Conservation (phyloP, 2,888 invertebrate genomes). For the Morpho deidamia region DNA sequence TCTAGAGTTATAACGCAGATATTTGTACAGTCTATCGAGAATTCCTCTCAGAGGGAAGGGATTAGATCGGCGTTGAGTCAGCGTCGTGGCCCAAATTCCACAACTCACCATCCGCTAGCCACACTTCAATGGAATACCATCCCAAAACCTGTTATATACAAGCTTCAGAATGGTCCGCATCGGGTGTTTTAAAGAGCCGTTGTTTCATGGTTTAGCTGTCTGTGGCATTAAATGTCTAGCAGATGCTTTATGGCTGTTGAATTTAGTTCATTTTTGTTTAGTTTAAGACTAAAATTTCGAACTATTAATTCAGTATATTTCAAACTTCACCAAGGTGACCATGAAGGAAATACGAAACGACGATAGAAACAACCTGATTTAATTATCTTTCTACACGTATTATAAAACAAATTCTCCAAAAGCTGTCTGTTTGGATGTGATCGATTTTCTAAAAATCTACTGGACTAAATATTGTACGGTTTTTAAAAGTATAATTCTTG, state of each 20-base stretch:
- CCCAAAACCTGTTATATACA: conserved; percentile 33
- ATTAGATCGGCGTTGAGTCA: conserved; percentile 71
- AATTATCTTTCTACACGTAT: no score
- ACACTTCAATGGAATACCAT: conserved; percentile 39
- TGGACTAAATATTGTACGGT: no score
- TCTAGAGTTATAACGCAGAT: conserved; percentile 27
- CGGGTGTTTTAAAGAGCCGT: conserved; percentile 42
- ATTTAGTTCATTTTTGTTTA: conserved; percentile 20
- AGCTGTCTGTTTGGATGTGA: no score
- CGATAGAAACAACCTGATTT: no score
- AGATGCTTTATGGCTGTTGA: conserved; percentile 52
- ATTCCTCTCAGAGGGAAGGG: conserved; percentile 60
- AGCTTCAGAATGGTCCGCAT: conserved; percentile 35
- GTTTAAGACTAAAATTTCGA: neutral
- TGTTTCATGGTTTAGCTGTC: conserved; percentile 50
- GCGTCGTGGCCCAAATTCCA: conserved; percentile 73
- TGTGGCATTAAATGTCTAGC: conserved; percentile 50
- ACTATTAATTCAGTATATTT: no score
- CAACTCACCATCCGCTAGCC: conserved; percentile 57
- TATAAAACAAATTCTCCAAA: no score
- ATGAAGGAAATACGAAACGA: no score
- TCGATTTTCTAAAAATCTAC: no score
- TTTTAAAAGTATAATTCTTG: no score
- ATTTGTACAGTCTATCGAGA: conserved; percentile 44
- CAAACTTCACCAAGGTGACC: no score